These are phyloP conservation scores for Cephus cinctus DNA, from an alignment of 1,140 invertebrate species.

Conservation along the genomic window DNA sequence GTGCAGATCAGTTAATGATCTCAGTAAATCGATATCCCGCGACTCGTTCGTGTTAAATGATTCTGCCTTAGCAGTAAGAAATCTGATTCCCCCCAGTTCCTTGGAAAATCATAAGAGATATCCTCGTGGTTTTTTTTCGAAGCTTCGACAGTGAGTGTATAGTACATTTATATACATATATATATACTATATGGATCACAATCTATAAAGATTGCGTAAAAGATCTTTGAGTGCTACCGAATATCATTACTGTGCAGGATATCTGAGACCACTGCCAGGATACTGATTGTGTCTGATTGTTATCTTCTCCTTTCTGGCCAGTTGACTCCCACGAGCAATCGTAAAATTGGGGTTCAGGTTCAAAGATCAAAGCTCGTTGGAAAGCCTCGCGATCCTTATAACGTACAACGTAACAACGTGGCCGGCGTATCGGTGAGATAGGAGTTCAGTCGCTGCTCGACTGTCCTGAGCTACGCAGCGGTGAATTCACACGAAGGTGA, in stretches of 20 bases:
- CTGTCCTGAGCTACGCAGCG: conserved; percentile 9
- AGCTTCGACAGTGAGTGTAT: no score
- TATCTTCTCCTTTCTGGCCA: neutral
- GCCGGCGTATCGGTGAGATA: neutral
- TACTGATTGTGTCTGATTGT: neutral
- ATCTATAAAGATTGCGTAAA: conserved; percentile 4
- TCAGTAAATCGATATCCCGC: no score
- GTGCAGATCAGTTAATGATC: no score
- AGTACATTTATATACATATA: no score
- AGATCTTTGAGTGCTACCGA: conserved; percentile 6
- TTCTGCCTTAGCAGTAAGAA: no score
- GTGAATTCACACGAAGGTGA: conserved; percentile 1
- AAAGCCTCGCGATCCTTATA: no score
- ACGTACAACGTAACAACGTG: conserved; percentile 8
- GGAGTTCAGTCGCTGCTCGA: conserved; percentile 26
- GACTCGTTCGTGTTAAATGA: no score
- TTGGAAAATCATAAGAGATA: no score
- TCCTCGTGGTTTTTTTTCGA: no score
- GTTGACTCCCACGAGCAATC: conserved; percentile 6
- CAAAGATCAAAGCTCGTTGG: conserved; percentile 32
- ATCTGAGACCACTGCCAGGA: neutral
- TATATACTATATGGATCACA: no score
- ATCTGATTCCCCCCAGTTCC: no score
- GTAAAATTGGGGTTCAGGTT: conserved; percentile 7
- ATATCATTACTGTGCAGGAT: conserved; percentile 5